Evolutionary conservation across 2,113 vertebrate species (phyloP), one percentile per base, ranked within the genome.

Genomic region (Plectropomus leopardus): DNA sequence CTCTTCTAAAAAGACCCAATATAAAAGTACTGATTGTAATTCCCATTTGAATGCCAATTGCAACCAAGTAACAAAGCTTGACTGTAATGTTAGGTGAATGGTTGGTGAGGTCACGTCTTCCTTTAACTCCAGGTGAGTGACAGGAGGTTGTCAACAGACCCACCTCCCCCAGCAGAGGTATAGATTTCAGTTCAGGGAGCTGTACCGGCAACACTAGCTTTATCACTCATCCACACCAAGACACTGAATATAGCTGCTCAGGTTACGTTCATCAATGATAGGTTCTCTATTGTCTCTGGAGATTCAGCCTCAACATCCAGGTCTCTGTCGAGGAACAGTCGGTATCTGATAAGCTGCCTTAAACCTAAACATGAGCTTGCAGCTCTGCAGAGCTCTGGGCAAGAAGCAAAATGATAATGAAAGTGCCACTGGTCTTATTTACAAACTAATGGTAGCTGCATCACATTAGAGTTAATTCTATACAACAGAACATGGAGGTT

Each of bases 171-270:
- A 11, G 54, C 54, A 53, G 51, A 80, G 90, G 90, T 86, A 72
- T 94, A 57, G 81, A 88, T 93, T 93, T 93, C 92, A 89, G 80
- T 58, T 45, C 54, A 71, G 58, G 85, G 74, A 76, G 82, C 79
- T 74, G 63, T 71, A 60, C 7, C 59, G 36, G 86, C 88, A 86
- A 87, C 84, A 86, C 57, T 71, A 86, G 67, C 86, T 84, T 85
- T 82, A 84, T 85, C 85, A 54, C 73, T 84, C 84, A 75, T 83
- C 86, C 86, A 74, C 86, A 85, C 88, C 76, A 85, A 76, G 94
- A 93, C 93, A 95, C 87, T 83, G 84, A 93, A 94, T 91, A 85
- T 64, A 82, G 91, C 72, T 28, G 90, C 92, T 96, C 93, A 23
- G 72, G 86, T 95, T 96, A 93, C 94, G 50, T 54, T 24, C 5